These are phyloP conservation scores for Latrodectus elegans DNA, from an alignment of 2,888 invertebrate genomes.

Conservation along the genomic window DNA sequence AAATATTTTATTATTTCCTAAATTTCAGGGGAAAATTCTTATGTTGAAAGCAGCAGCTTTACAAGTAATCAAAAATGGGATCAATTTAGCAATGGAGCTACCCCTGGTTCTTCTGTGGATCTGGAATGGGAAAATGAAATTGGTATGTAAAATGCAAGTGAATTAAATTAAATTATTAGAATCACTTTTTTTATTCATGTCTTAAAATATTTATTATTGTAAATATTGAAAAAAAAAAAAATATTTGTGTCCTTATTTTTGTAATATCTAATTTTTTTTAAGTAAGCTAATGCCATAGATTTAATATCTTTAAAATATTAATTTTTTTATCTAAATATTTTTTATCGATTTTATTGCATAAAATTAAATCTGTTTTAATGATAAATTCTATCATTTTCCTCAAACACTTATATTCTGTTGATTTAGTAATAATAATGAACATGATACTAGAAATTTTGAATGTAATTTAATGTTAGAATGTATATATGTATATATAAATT, in stretches of 20 bases:
- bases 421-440: too few relatives aligned
- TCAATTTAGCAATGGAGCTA: conserved; percentile 59
- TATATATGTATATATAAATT: too few relatives aligned
- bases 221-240: neutral
- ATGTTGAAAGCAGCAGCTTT: conserved; percentile 58
- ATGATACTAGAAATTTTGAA: too few relatives aligned
- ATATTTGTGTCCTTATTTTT: neutral
- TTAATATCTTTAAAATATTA: too few relatives aligned
- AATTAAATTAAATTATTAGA: neutral
- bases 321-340: too few relatives aligned
- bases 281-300: neutral
- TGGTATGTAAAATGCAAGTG: conserved; percentile 19
- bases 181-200: neutral
- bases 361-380: too few relatives aligned
- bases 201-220: neutral
- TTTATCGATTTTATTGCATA: too few relatives aligned
- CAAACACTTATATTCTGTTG: too few relatives aligned
- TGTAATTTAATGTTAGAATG: too few relatives aligned
- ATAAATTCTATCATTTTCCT: too few relatives aligned
- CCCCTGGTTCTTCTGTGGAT: conserved; percentile 69
- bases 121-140: conserved; percentile 70
- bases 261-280: neutral
- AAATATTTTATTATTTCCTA: neutral
- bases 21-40: conserved; percentile 58
- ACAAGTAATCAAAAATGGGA: conserved; percentile 66